Percentiles rank a stretch among this genome's conserved stretches.
Evolutionary conservation across 1,140 invertebrate species (phyloP).

Genomic region (Drosophila rufa): DNA sequence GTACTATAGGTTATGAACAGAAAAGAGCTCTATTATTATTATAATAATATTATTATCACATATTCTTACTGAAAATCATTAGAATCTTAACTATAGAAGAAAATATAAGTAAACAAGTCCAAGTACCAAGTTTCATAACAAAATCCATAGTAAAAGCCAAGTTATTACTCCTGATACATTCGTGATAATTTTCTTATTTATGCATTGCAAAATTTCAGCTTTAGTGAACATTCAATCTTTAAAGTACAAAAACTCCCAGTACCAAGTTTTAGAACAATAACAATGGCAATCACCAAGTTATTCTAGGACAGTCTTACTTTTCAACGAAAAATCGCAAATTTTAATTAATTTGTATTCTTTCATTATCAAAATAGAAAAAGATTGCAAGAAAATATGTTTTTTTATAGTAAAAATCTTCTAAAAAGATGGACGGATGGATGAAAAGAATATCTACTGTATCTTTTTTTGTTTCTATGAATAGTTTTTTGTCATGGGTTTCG

Average conservation of each 20-base stretch:
- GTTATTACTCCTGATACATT: background rate
- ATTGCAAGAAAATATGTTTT: no score
- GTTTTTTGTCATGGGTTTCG: conserved; percentile 2
- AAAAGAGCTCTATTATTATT: background rate
- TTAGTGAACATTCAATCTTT: no score
- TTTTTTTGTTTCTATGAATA: conserved; percentile 2
- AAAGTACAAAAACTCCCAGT: no score
- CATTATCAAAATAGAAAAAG: no score
- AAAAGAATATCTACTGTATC: background rate
- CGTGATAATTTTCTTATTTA: background rate
- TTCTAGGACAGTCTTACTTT: no score
- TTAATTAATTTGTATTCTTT: background rate
- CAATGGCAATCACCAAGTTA: no score
- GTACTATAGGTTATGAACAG: no score
- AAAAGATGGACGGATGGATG: background rate
- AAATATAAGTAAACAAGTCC: background rate
- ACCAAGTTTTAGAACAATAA: no score
- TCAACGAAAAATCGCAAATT: background rate
- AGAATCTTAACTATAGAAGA: background rate
- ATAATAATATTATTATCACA: background rate
- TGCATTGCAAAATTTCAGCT: background rate
- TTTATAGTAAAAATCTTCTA: background rate
- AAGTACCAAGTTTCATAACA: background rate
- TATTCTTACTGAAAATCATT: background rate
- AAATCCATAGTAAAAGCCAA: background rate